Evolutionary conservation across 2,797 vertebrate species (phyloP).

Genomic region (Apogon talboti): DNA sequence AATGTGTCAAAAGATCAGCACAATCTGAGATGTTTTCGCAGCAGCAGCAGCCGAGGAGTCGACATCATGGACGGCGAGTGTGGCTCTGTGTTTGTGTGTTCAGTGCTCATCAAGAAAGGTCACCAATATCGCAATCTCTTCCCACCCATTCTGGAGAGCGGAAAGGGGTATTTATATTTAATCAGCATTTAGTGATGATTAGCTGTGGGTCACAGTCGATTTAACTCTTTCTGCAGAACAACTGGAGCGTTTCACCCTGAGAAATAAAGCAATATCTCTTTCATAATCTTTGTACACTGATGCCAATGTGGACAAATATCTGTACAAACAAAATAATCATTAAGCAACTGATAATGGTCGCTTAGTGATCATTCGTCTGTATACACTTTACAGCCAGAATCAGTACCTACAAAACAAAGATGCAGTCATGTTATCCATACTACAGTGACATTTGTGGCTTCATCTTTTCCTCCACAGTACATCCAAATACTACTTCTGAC

Average conservation of each 20-base stretch:
- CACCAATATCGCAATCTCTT: neutral
- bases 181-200: constrained; percentile 1
- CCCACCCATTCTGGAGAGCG: constrained; percentile 5
- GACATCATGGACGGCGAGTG: constrained; percentile 12
- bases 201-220: neutral
- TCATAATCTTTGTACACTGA: too few species aligned
- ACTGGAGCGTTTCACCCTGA: neutral
- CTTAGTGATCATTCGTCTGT: neutral
- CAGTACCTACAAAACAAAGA: constrained; percentile 1
- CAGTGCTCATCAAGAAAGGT: constrained; percentile 36
- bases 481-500: neutral
- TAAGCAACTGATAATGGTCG: too few species aligned
- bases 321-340: too few species aligned
- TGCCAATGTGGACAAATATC: too few species aligned
- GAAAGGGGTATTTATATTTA: constrained; percentile 26
- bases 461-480: too few species aligned
- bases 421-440: too few species aligned
- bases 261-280: neutral
- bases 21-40: constrained; percentile 43
- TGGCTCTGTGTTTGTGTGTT: neutral
- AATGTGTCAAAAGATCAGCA: constrained; percentile 64
- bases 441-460: too few species aligned
- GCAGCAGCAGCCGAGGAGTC: constrained; percentile 12
- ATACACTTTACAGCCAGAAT: constrained; percentile 7
- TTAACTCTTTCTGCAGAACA: neutral